Conservation (phyloP, 2,888 invertebrate genomes). For the Anthophora plumipes region DNA sequence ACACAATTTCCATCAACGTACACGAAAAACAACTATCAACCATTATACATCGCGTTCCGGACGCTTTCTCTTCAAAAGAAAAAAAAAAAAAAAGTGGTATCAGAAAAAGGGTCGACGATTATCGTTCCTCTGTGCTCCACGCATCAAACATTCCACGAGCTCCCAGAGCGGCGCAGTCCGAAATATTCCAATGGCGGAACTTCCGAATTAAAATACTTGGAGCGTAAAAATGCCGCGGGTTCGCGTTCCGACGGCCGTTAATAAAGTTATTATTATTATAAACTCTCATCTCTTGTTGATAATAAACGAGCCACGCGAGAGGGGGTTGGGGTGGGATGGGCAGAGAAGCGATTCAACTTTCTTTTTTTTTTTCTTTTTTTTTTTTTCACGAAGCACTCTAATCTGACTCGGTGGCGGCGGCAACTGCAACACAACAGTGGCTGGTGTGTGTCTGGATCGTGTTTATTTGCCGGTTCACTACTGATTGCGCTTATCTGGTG, state of each 20-base stretch:
- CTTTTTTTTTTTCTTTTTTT: too few species aligned
- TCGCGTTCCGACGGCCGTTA: constrained; percentile 26
- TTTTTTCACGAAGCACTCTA: not conserved
- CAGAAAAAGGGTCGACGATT: constrained; percentile 24
- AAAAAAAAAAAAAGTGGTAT: too few species aligned
- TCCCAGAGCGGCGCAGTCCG: not conserved
- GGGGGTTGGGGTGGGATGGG: too few species aligned
- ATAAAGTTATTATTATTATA: constrained; percentile 37
- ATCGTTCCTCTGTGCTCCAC: constrained; percentile 21
- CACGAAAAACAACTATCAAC: not conserved
- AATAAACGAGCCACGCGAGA: not conserved
- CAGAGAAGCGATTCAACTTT: constrained; percentile 1
- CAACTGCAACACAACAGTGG: not conserved
- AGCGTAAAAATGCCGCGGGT: constrained; percentile 23
- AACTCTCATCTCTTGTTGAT: constrained; percentile 10
- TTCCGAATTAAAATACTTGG: constrained; percentile 60
- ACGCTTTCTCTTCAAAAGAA: not conserved
- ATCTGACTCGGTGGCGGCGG: not conserved
- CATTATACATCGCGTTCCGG: not conserved
- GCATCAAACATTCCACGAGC: constrained; percentile 25
- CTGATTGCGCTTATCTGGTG: constrained; percentile 42
- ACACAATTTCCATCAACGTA: constrained; percentile 7
- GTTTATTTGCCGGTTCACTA: constrained; percentile 33
- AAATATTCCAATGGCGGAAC: constrained; percentile 50
- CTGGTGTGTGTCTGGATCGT: not conserved